Base-by-base conservation (phyloP, 1,140 invertebrate species). In the Solen grandis region DNA sequence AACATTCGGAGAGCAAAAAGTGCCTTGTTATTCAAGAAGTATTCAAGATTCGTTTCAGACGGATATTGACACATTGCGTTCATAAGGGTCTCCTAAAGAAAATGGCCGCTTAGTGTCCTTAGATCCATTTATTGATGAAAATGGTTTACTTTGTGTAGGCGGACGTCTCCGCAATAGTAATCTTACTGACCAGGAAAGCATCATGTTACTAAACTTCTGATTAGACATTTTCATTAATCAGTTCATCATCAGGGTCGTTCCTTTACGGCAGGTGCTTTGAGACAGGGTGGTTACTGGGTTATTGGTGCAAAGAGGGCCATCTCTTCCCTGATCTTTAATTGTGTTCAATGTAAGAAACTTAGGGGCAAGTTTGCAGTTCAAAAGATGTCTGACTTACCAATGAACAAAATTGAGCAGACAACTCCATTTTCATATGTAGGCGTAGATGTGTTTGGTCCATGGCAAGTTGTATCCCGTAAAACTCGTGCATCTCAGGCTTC, bases 231-330 rank as follows among this genome's bases (percentile, higher is more conserved):
- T 65, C 80, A 84, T 54, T 62, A 78, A 50, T 31, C 14, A 16
- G 72, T 84, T 8, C 14, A 60, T 10, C 83, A 85, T 74, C 83
- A 84, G 41, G 81, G 73, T 27, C 13, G 68, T 31, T 57, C 57
- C 46, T 55, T 79, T 33, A 69, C 65, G 19, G 29, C 68, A 46
- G 75, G 72, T 27, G 69, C 72, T 16, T 35, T 86, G 27, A 63
- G 86, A 54, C 33, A 69, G 3, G 65, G 52, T 54, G 84, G 84
- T 25, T 82, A 69, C 46, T 86, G 86, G 84, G 65, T 86, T 14
- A 59, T 76, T 38, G 75, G 82, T 60, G 41, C 22, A 13, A 84
- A 74, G 27, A 46, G 52, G 14, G 19, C 65, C 27, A 36, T 86
- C 31, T 62, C 60, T 0, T 55, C 52, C 16, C n/a, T 68, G 2